These are phyloP conservation scores for Xylocopa sonorina DNA, from an alignment of 1,140 invertebrate species.

Conservation along the genomic window DNA sequence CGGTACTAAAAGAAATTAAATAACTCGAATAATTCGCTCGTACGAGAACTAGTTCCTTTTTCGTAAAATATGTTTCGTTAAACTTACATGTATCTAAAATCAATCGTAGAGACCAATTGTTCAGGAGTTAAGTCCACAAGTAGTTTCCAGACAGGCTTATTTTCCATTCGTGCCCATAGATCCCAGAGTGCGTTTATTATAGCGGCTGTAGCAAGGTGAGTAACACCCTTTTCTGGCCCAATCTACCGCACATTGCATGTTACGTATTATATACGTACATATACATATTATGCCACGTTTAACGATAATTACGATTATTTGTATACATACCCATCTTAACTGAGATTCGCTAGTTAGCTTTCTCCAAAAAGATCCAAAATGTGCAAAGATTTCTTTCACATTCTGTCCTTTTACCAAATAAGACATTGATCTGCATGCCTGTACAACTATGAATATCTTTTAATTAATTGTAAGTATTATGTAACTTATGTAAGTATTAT, in stretches of 20 bases:
- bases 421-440: conserved; percentile 87
- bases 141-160: conserved; percentile 94
- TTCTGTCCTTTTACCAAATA: conserved; percentile 86
- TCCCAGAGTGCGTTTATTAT: conserved; percentile 96
- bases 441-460: conserved; percentile 84
- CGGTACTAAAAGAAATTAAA: conserved; percentile 84
- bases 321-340: conserved; percentile 90
- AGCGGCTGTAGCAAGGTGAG: conserved; percentile 93
- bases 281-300: background rate
- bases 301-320: background rate
- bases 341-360: conserved; percentile 93
- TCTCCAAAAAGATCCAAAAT: conserved; percentile 92
- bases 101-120: conserved; percentile 90
- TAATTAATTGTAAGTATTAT: too few relatives aligned
- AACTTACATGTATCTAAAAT: conserved; percentile 91
- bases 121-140: conserved; percentile 92
- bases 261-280: background rate
- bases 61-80: background rate
- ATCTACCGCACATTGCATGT: conserved; percentile 82
- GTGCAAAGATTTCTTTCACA: conserved; percentile 86
- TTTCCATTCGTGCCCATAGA: conserved; percentile 91
- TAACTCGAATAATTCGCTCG: background rate
- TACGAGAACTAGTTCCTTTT: background rate
- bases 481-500: too few relatives aligned
- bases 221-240: conserved; percentile 95